Conservation (phyloP, 1,140 invertebrate genomes). For the Cotesia typhae region DNA sequence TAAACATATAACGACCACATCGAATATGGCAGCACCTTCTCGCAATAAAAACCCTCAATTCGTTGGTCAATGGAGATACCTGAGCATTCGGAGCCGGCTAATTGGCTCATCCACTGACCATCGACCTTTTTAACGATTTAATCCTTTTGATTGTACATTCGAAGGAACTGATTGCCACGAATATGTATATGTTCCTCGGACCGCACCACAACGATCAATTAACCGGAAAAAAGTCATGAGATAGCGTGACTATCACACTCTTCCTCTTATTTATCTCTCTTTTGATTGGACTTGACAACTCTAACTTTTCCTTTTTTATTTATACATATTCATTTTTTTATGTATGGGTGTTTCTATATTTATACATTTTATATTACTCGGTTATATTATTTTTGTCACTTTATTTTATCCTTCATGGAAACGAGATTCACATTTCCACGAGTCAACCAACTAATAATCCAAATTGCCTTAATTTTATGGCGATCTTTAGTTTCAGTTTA, state of each 20-base stretch:
- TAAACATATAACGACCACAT: slow-evolving; percentile 1
- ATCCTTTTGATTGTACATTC: slow-evolving; percentile 41
- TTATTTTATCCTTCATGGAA: too few species aligned
- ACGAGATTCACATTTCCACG: too few species aligned
- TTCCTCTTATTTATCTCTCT: not conserved
- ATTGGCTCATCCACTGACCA: slow-evolving; percentile 56
- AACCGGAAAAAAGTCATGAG: slow-evolving; percentile 56
- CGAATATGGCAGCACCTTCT: slow-evolving; percentile 5
- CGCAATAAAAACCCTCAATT: slow-evolving; percentile 11
- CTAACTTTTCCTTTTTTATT: not conserved
- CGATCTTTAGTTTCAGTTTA: too few species aligned
- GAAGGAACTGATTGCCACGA: not conserved
- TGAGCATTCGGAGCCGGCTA: slow-evolving; percentile 56
- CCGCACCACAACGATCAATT: slow-evolving; percentile 54
- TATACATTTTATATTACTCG: not conserved
- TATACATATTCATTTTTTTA: too few species aligned
- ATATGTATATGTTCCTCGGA: slow-evolving; percentile 5
- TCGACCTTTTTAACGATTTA: slow-evolving; percentile 41
- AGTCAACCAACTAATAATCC: too few species aligned
- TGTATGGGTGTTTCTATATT: not conserved
- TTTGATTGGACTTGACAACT: slow-evolving; percentile 6
- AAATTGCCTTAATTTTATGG: too few species aligned
- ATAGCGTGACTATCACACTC: slow-evolving; percentile 38
- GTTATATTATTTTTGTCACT: too few species aligned
- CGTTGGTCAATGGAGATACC: slow-evolving; percentile 32